phyloP scores from a whole-genome alignment of 2,888 invertebrate genomes.

The Hedya salicella region DNA sequence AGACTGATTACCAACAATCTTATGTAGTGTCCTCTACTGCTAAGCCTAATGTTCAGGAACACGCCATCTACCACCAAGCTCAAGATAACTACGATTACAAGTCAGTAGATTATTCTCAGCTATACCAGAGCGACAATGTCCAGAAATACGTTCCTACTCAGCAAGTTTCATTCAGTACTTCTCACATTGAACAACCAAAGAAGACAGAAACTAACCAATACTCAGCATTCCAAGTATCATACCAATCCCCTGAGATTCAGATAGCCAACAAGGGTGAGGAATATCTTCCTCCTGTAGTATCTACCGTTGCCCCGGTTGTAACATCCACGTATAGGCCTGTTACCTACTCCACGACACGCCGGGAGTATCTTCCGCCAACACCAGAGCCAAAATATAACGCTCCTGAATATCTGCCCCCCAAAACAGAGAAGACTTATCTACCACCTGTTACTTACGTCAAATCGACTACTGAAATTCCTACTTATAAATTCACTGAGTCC shows the following conservation, averaged over 20 bases:
- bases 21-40: slow-evolving; percentile 61
- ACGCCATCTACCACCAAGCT: slow-evolving; percentile 56
- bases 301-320: slow-evolving; percentile 57
- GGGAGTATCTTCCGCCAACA: slow-evolving; percentile 49
- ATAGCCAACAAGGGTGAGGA: slow-evolving; percentile 72
- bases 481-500: slow-evolving; percentile 60
- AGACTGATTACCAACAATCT: slow-evolving; percentile 61
- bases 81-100: slow-evolving; percentile 63
- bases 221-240: slow-evolving; percentile 63
- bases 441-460: slow-evolving; percentile 55
- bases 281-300: slow-evolving; percentile 72
- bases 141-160: slow-evolving; percentile 52
- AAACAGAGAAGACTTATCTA: slow-evolving; percentile 53
- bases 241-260: slow-evolving; percentile 74
- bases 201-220: slow-evolving; percentile 67
- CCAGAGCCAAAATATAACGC: slow-evolving; percentile 58
- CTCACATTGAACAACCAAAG: slow-evolving; percentile 62
- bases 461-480: slow-evolving; percentile 63
- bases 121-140: slow-evolving; percentile 53
- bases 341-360: slow-evolving; percentile 59
- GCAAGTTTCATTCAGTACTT: slow-evolving; percentile 62
- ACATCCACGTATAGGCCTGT: slow-evolving; percentile 66
- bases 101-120: slow-evolving; percentile 52
- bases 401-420: slow-evolving; percentile 54
- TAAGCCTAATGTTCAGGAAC: slow-evolving; percentile 63